Evolutionary conservation across 2,113 vertebrate species (phyloP).

Genomic region (Dicentrarchus labrax): DNA sequence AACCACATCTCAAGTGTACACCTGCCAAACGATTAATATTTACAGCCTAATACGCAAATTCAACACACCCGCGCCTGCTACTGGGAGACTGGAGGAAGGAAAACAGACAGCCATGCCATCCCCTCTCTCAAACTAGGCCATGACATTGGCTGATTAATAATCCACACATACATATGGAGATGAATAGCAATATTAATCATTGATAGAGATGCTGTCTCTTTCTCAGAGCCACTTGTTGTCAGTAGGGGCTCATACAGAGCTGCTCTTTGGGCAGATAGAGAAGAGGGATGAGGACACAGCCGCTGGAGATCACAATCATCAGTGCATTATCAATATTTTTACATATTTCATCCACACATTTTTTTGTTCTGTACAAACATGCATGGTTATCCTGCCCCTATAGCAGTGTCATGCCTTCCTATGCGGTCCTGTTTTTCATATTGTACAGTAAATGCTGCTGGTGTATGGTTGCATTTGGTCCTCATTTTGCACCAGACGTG

Average conservation of each 20-base stretch:
- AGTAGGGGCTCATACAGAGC: constrained; percentile 23
- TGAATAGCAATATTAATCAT: constrained; percentile 75
- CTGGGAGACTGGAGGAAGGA: constrained; percentile 37
- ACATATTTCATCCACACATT: constrained; percentile 22
- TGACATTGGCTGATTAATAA: constrained; percentile 80
- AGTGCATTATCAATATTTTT: not conserved
- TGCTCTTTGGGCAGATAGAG: constrained; percentile 39
- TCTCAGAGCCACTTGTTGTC: constrained; percentile 63
- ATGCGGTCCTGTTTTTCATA: constrained; percentile 1
- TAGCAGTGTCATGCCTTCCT: not conserved
- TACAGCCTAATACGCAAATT: constrained; percentile 52
- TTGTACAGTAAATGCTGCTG: constrained; percentile 20
- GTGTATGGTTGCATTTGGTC: not conserved
- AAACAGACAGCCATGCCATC: constrained; percentile 57
- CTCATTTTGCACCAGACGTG: not conserved
- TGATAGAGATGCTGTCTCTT: constrained; percentile 57
- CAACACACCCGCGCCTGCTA: constrained; percentile 27
- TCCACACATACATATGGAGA: constrained; percentile 78
- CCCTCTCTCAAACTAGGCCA: constrained; percentile 74
- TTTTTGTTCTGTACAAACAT: not conserved
- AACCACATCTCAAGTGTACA: constrained; percentile 39
- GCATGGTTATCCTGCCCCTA: constrained; percentile 5
- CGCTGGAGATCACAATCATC: constrained; percentile 25
- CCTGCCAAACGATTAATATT: constrained; percentile 48
- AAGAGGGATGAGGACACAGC: constrained; percentile 25